Conservation (phyloP, 2,113 vertebrate species). For the Synodontis membranacea region DNA sequence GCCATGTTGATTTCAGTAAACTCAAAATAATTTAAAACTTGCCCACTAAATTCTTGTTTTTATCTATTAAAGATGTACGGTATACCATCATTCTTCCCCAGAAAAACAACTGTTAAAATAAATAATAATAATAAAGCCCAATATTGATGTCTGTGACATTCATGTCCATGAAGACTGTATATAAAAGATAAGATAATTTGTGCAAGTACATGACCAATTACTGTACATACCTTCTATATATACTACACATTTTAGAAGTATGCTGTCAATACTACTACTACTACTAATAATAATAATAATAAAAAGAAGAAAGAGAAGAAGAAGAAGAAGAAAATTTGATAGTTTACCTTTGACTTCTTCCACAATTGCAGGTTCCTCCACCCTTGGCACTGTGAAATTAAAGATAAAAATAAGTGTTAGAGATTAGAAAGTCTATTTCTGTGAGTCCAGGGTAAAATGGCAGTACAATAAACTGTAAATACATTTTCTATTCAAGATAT, state of each 20-base stretch:
- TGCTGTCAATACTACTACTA: background rate
- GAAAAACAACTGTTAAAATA: no score
- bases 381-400: slow-evolving; percentile 72
- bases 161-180: no score
- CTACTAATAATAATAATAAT: background rate
- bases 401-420: slow-evolving; percentile 53
- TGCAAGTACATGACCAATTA: background rate
- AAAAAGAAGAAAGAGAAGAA: background rate
- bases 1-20: no score
- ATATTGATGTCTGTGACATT: no score
- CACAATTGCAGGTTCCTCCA: slow-evolving; percentile 72
- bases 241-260: background rate
- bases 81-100: no score
- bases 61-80: no score
- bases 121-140: no score
- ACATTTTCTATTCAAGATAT: slow-evolving; percentile 29
- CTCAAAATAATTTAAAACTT: no score
- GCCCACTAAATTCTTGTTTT: no score
- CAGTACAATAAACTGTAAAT: background rate
- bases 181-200: background rate
- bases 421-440: background rate
- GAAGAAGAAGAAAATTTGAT: background rate
- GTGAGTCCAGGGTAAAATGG: background rate
- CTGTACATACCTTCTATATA: background rate
- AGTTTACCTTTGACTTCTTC: slow-evolving; percentile 87